Evolutionary conservation across 2,888 invertebrate species (phyloP).

Genomic region (Euphydryas editha): DNA sequence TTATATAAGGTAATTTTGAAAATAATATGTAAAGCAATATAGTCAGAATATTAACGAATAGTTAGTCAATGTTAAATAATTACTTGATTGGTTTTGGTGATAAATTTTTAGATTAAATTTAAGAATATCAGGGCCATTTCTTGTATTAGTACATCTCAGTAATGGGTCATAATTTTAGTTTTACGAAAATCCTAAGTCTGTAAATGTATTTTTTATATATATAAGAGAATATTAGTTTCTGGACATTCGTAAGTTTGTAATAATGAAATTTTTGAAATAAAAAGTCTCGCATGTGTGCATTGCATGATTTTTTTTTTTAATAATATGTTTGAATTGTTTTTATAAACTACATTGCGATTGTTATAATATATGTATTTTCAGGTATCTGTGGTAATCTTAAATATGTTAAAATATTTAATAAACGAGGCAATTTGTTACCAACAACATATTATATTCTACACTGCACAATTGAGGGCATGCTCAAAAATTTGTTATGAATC

Average conservation of each 20-base stretch:
- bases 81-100: constrained; percentile 50
- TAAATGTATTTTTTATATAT: constrained; percentile 49
- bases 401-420: constrained; percentile 20
- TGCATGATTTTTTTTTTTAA: constrained; percentile 70
- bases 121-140: constrained; percentile 27
- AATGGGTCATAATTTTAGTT: constrained; percentile 61
- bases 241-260: constrained; percentile 62
- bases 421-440: constrained; percentile 37
- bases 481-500: constrained; percentile 68
- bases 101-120: constrained; percentile 33
- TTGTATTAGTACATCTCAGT: constrained; percentile 39
- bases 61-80: constrained; percentile 36
- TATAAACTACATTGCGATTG: constrained; percentile 13
- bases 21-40: constrained; percentile 54
- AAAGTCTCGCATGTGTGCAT: constrained; percentile 66
- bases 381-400: constrained; percentile 22
- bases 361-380: constrained; percentile 17
- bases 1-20: constrained; percentile 28
- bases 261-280: constrained; percentile 59
- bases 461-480: constrained; percentile 77
- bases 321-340: constrained; percentile 66
- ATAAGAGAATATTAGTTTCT: constrained; percentile 13
- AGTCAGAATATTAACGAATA: constrained; percentile 66
- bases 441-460: constrained; percentile 52
- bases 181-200: constrained; percentile 55